phyloP scores from a whole-genome alignment of 2,797 vertebrate species.

The Vireo griseus region DNA sequence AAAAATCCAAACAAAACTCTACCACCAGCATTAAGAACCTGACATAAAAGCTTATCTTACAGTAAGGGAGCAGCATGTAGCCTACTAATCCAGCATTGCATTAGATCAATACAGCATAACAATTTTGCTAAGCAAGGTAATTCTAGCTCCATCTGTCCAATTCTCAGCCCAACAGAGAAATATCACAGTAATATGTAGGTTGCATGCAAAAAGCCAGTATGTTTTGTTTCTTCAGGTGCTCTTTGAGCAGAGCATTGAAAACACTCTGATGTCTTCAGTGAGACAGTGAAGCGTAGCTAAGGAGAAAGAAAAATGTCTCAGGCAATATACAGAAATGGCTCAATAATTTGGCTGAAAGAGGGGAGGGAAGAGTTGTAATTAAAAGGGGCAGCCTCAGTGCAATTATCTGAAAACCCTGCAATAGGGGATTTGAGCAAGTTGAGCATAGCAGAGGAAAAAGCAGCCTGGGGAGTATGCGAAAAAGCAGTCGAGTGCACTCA shows the following conservation, averaged over 20 bases:
- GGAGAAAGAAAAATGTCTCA: slow-evolving; percentile 23
- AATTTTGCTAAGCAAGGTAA: background rate
- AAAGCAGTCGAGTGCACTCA: background rate
- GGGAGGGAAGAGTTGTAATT: background rate
- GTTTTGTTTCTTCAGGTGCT: background rate
- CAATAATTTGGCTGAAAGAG: background rate
- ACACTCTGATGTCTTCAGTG: background rate
- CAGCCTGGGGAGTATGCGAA: background rate
- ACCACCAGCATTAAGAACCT: background rate
- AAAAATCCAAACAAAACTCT: background rate
- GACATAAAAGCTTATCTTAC: background rate
- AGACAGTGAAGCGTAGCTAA: slow-evolving; percentile 30
- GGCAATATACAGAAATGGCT: slow-evolving; percentile 10
- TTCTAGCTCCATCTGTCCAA: background rate
- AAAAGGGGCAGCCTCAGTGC: background rate
- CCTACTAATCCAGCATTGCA: background rate
- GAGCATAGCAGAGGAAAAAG: background rate
- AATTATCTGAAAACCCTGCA: background rate
- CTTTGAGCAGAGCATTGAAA: background rate
- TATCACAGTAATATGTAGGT: background rate
- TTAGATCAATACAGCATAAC: background rate
- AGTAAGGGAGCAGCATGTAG: background rate
- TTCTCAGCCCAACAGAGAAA: background rate
- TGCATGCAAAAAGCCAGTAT: background rate
- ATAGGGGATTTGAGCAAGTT: background rate